Base-by-base conservation (phyloP, 2,797 vertebrate genomes). In the Intellagama lesueurii region DNA sequence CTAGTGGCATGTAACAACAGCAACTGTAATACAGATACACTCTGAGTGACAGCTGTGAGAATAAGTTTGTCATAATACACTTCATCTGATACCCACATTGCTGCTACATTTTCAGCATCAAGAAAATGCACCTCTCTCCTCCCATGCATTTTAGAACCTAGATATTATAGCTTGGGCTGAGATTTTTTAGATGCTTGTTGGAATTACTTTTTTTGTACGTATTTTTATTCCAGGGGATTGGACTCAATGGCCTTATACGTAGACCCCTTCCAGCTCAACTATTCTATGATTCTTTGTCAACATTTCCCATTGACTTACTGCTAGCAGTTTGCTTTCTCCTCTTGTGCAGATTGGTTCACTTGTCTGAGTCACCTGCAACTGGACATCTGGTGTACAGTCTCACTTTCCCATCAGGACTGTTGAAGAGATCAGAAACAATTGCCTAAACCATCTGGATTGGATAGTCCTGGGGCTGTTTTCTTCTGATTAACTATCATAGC, bases 401-500 rank as follows among this genome's bases (percentile, higher is more conserved):
- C 35, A 52, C 32, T 32, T 87, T 70, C 49, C 68, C 28, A n/a
- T 44, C 52, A 6, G 5, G n/a, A 80, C 44, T 44, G 52, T 44
- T 26, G 88, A 44, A 68, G 81, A 69, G 4, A 22, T 52, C 30
- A 76, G 69, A 68, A 32, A 81, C 7, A 24, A 56, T 40, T 76
- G 56, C 40, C 56, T 35, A 75, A n/a, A 5, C 2, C 30, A 17
- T 7, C 1, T 40, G 26, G 19, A 9, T 7, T 0, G 75, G 85
- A 68, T 49, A 87, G 87, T 89, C 87, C 81, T 35, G 30, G 87
- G 84, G 52, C 77, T 87, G 72, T 91, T 86, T 88, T 89, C 81
- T 91, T 22, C 47, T 68, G 68, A 89, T 90, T 84, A 90, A 94
- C 85, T 87, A 81, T 86, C 73, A 66, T 92, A 91, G 90, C 89